Base-by-base conservation (phyloP, 92 coral and sea anemone species). In the Parazoanthus atlanticus region DNA sequence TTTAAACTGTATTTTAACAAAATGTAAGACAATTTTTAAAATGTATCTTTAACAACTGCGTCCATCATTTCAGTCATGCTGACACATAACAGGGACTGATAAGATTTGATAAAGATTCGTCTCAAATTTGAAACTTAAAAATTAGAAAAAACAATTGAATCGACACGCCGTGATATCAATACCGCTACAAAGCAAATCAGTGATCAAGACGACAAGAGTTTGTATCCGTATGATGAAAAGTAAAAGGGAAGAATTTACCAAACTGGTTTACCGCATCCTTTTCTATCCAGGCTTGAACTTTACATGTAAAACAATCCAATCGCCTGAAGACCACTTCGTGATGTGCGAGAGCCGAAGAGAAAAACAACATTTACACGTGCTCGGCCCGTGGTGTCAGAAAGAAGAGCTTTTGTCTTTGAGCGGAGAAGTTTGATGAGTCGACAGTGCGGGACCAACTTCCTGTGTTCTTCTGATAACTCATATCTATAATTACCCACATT, bases 401-500 rank as follows among this genome's bases (percentile, higher is more conserved):
- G 21, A 52, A 52, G 26, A 15, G n/a, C 26, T 19, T 61, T 19
- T 61, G 69, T 21, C 56, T 41, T 21, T 41, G 58, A 34, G 81
- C 25, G 23, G 81, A 25, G 34, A 40, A 76, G 11, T 12, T 52
- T 16, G 82, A 41, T 25, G 82, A 28, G 8, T 26, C 10, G 36
- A 8, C 43, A 21, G 21, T 26, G 28, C 8, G n/a, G 58, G 17
- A 52, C 26, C 28, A 61, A 64, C 86, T 82, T 82, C 86, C 86
- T 82, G 86, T 65, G 52, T n/a, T 19, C 30, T 3, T 33, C 15
- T 8, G 36, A 67, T 56, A 34, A 8, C 12, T 43, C 10, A 8
- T 61, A 46, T 36, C 43, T n/a, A 41, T 67, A 84, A 46, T 84
- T 69, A 29, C 78, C 46, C n/a, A 21, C 87, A 84, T 84, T 70